Conservation (phyloP, 2,797 vertebrate species). For the Rhynchotus rufescens region DNA sequence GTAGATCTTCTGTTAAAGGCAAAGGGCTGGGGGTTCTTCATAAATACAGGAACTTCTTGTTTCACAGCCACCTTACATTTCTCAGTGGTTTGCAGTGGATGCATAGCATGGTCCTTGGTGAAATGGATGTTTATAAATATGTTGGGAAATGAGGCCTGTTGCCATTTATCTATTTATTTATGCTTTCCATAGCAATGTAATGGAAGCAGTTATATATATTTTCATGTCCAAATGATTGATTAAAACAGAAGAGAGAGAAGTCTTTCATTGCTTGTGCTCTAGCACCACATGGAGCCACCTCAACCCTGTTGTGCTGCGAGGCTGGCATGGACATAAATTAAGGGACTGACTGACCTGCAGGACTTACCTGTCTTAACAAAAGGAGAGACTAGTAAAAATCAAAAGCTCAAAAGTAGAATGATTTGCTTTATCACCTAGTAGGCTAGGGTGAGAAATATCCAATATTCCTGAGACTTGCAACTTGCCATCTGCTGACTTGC, state of each 20-base stretch:
- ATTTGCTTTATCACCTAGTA: background rate
- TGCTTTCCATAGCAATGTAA: background rate
- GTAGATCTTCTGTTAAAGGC: constrained; percentile 54
- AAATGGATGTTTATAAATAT: background rate
- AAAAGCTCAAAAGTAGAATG: background rate
- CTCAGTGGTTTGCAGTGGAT: constrained; percentile 7
- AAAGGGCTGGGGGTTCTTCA: constrained; percentile 9
- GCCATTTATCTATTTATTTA: background rate
- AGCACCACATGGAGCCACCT: background rate
- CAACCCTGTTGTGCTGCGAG: background rate
- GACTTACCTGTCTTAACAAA: background rate
- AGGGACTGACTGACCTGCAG: background rate
- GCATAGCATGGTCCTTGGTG: background rate
- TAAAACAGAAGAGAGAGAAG: background rate
- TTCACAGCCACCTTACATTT: constrained; percentile 33
- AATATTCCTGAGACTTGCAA: background rate
- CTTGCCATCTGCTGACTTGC: background rate
- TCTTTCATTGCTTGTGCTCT: background rate
- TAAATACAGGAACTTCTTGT: background rate
- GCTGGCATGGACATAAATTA: background rate
- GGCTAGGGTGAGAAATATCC: background rate
- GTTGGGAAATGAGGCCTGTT: background rate
- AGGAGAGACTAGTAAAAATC: background rate
- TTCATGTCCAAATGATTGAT: background rate
- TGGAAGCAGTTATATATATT: background rate